These are phyloP conservation scores for Proteles cristata DNA, from an alignment of 2,113 vertebrate genomes.

Conservation along the genomic window DNA sequence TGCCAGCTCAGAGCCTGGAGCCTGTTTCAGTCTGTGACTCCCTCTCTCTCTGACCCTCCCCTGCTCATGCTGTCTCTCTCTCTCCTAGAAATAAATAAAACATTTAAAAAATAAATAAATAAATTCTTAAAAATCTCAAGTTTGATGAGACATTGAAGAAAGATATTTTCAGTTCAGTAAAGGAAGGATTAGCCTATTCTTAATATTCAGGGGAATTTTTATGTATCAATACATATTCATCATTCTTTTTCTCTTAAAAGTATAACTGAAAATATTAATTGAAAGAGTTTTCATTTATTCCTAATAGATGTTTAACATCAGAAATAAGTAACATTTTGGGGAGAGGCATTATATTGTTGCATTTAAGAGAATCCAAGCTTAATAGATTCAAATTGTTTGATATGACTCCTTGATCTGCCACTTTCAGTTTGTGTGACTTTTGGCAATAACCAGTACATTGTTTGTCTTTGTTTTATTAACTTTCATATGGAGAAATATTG, in stretches of 20 bases:
- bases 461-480: neutral
- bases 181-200: neutral
- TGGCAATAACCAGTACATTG: neutral
- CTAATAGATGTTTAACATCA: neutral
- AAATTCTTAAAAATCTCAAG: neutral
- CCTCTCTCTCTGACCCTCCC: no score
- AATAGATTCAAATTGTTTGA: neutral
- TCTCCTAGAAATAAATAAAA: no score
- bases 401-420: neutral
- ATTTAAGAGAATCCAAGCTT: neutral
- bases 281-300: neutral
- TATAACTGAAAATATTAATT: constrained; percentile 6
- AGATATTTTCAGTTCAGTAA: neutral
- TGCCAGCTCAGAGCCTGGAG: no score
- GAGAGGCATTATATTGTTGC: neutral
- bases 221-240: neutral
- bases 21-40: no score
- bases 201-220: neutral
- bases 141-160: constrained; percentile 4
- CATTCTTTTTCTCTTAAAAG: neutral
- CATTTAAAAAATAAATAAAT: no score
- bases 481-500: neutral
- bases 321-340: neutral
- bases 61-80: no score
- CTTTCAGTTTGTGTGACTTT: neutral